Conservation (phyloP, 2,113 vertebrate genomes). For the Engystomops pustulosus region DNA sequence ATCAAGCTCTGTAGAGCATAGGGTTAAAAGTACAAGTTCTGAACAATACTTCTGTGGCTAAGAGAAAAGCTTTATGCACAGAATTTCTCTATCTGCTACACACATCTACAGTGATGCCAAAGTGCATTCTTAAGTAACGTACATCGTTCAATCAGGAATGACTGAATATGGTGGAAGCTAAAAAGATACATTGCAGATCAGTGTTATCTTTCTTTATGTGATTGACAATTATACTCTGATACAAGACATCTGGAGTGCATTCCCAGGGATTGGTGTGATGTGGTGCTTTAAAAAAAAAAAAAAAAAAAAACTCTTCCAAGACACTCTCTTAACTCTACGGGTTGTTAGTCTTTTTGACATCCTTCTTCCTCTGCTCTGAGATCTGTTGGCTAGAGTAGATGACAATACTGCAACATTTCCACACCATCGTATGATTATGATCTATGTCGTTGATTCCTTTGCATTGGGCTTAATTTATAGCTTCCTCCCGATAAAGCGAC, state of each 20-base stretch:
- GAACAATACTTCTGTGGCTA: not conserved
- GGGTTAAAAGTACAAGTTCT: constrained; percentile 41
- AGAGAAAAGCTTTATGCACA: not conserved
- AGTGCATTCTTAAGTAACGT: constrained; percentile 60
- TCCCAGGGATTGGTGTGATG: not conserved
- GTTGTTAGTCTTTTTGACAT: not conserved
- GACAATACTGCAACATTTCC: too few relatives aligned
- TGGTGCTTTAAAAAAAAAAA: too few relatives aligned
- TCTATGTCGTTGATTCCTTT: too few relatives aligned
- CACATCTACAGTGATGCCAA: constrained; percentile 55
- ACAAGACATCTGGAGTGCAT: not conserved
- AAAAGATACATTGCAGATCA: constrained; percentile 60
- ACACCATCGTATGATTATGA: too few relatives aligned
- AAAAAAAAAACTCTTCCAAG: not conserved
- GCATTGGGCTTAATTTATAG: too few relatives aligned
- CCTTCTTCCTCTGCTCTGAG: not conserved
- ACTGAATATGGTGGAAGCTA: constrained; percentile 60
- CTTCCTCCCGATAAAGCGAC: too few relatives aligned
- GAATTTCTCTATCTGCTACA: constrained; percentile 26
- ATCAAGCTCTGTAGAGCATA: not conserved
- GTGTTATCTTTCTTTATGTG: constrained; percentile 55
- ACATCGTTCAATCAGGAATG: constrained; percentile 47
- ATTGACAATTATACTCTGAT: not conserved
- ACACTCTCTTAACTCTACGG: too few relatives aligned
- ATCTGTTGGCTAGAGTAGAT: not conserved